A percentile compares a stretch with the other conserved stretches of the same genome.
phyloP scores from a whole-genome alignment of 1,140 invertebrate genomes.

The Chrysopa pallens region DNA sequence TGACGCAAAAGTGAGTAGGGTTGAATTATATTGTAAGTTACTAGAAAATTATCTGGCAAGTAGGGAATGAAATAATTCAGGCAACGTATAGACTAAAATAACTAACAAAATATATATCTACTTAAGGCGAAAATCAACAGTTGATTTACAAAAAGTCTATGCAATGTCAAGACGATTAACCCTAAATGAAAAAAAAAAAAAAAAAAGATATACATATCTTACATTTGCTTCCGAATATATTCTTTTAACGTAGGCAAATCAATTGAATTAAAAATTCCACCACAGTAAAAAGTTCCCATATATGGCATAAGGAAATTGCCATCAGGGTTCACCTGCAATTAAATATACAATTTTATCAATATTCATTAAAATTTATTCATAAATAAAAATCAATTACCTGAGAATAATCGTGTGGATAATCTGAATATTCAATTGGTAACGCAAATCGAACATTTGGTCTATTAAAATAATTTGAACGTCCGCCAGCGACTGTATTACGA shows the following conservation, averaged over 20 bases:
- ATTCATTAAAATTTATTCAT: neutral
- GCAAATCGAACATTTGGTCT: constrained; percentile 10
- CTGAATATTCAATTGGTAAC: constrained; percentile 21
- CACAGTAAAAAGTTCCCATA: constrained; percentile 40
- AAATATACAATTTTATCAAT: neutral
- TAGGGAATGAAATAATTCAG: no score
- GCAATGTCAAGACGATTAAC: neutral
- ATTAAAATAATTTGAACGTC: constrained; percentile 12
- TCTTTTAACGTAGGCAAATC: constrained; percentile 46
- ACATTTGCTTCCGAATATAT: constrained; percentile 71
- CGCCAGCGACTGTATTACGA: constrained; percentile 11
- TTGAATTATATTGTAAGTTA: no score
- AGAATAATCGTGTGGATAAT: constrained; percentile 26
- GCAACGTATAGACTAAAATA: no score
- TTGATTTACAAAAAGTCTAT: neutral
- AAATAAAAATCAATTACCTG: constrained; percentile 19
- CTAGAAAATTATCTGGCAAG: no score
- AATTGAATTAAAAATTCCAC: constrained; percentile 28
- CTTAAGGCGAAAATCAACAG: neutral
- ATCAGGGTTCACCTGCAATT: constrained; percentile 10
- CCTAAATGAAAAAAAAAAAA: constrained; percentile 1
- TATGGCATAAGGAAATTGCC: constrained; percentile 34
- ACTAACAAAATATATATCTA: no score
- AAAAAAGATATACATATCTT: constrained; percentile 22
- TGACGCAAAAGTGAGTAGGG: no score